phyloP scores from a whole-genome alignment of 1,140 invertebrate genomes.

The Tribolium castaneum region DNA sequence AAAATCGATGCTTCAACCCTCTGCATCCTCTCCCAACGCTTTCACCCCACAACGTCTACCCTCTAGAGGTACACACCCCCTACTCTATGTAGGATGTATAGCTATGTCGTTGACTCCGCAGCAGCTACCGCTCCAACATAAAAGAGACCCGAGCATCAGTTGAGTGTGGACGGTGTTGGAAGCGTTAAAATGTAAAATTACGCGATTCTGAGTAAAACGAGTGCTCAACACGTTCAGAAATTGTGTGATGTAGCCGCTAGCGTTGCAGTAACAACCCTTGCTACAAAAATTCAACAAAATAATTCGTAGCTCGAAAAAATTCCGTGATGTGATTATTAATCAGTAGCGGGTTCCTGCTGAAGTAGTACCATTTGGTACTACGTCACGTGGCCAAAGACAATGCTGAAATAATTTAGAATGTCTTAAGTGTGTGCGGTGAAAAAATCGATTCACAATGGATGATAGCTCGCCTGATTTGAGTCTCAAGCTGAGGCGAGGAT shows the following conservation, averaged over 20 bases:
- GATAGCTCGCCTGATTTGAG: conserved; percentile 87
- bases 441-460: conserved; percentile 66
- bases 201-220: not conserved
- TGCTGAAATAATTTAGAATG: not conserved
- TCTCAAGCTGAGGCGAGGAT: conserved; percentile 82
- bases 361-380: conserved; percentile 25
- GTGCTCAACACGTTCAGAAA: not conserved
- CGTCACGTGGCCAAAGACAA: conserved; percentile 9
- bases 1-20: conserved; percentile 20
- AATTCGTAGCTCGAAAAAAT: not conserved
- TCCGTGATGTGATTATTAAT: conserved; percentile 9
- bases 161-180: conserved; percentile 22
- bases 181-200: conserved; percentile 25
- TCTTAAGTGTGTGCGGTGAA: not conserved
- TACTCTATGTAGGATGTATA: conserved; percentile 40
- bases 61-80: conserved; percentile 40
- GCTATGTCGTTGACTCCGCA: conserved; percentile 46
- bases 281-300: not conserved
- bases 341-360: conserved; percentile 11
- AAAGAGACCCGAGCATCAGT: conserved; percentile 45
- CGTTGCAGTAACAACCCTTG: not conserved
- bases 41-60: conserved; percentile 1
- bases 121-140: conserved; percentile 39
- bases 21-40: not conserved
- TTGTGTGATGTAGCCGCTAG: not conserved